Evolutionary conservation across 1,140 invertebrate species (phyloP), one percentile per base, ranked within the genome.

Genomic region (Orchesella cincta): DNA sequence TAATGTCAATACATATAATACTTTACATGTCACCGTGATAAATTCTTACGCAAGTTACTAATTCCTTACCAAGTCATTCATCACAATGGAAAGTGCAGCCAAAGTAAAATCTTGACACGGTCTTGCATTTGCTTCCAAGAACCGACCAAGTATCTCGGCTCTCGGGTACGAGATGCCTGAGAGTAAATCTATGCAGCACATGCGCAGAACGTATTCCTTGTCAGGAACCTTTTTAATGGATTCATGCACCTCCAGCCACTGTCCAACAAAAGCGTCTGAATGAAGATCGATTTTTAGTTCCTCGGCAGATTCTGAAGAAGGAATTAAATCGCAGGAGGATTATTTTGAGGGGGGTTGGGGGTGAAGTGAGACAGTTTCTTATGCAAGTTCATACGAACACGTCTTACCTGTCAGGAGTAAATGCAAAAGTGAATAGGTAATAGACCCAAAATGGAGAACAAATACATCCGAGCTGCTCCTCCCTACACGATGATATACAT

Each of bases 51-150:
- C 23, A 57, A 26, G n/a, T n/a, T n/a, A 39, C 20, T 39, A 39
- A 35, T 34, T 5, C 2, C 46, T 20, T 62, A 79, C 78, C 78
- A 79, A 36, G 52, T 46, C 64, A 31, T 39, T 77, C 34, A 72
- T 77, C 31, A 76, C 39, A 23, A 3, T 3, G 3, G 33, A 2
- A 23, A 75, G 8, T 35, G 51, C 74, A 34, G 52, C 28, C 1
- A 23, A 35, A n/a, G 64, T 18, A 35, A 64, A 64, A n/a, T 75
- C 70, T 23, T 14, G n/a, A n/a, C 1, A 36, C 1, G 36, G 23
- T 36, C 31, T 29, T 20, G 28, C 23, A 1, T 33, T 67, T 23
- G 14, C 3, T 1, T 29, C 1, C 31, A 67, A 33, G 33, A 31
- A 67, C 33, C 2, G 8, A 5, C 33, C 62, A 2, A 67, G n/a